Conservation (phyloP, 2,888 invertebrate species). For the Adelphocoris suturalis region DNA sequence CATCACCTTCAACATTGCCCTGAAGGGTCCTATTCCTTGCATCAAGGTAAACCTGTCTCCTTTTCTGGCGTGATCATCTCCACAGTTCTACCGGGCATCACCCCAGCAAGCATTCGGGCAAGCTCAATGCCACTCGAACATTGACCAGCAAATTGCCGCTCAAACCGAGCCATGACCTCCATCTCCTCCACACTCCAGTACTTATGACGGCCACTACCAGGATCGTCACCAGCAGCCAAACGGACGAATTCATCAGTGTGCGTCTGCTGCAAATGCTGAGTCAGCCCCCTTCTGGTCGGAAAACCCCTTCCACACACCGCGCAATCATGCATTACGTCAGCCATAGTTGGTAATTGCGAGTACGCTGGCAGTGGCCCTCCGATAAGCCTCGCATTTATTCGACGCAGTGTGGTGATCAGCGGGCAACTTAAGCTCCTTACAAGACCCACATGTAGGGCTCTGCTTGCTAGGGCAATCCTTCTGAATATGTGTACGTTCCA, state of each 20-base stretch:
- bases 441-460: neutral
- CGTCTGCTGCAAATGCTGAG: constrained; percentile 77
- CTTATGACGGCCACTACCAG: neutral
- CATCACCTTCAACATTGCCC: no score
- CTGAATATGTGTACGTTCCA: neutral
- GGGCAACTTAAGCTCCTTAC: neutral
- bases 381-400: neutral
- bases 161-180: neutral
- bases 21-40: no score
- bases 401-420: neutral
- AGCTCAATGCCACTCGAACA: no score
- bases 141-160: no score
- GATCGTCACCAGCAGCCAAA: no score
- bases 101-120: no score
- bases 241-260: neutral
- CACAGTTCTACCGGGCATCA: no score
- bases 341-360: constrained; percentile 79
- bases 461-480: neutral
- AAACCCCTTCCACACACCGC: constrained; percentile 80
- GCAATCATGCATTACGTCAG: constrained; percentile 78
- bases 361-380: constrained; percentile 81
- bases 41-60: no score
- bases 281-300: constrained; percentile 82
- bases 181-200: neutral
- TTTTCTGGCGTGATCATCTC: no score